Evolutionary conservation across 2,113 vertebrate species (phyloP).

Genomic region (Muntiacus muntjak): DNA sequence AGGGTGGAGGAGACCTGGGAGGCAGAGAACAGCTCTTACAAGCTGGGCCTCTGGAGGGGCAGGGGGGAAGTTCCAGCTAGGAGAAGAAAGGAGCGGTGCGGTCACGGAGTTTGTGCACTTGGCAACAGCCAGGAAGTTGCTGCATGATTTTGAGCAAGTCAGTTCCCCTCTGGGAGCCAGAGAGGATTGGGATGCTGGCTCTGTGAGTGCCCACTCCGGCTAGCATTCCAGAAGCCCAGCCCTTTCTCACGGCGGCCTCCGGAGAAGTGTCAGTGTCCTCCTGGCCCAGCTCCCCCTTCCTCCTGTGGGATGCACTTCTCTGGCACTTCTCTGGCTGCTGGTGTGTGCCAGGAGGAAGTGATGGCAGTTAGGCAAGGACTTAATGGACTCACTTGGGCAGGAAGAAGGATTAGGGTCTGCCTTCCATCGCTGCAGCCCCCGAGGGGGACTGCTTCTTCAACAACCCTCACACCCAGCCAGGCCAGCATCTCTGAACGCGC

Average conservation of each 20-base stretch:
- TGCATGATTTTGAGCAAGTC: rapidly evolving
- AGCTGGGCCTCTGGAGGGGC: not conserved
- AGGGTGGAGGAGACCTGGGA: not conserved
- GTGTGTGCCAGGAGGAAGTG: not conserved
- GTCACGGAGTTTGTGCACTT: rapidly evolving
- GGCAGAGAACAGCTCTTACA: not conserved
- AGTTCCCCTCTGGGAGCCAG: rapidly evolving
- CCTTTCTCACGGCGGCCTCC: not conserved
- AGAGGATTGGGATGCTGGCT: rapidly evolving
- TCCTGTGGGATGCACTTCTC: not conserved
- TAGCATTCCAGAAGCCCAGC: not conserved
- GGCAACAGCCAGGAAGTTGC: not conserved
- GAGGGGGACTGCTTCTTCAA: not conserved
- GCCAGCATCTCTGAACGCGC: not conserved
- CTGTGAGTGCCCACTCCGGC: rapidly evolving
- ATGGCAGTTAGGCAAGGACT: not conserved
- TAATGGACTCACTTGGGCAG: not conserved
- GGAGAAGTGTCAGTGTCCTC: not conserved
- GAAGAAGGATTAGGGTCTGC: not conserved
- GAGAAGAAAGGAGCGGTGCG: not conserved
- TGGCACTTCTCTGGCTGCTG: not conserved
- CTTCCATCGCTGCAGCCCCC: not conserved
- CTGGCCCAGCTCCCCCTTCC: not conserved
- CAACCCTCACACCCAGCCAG: not conserved
- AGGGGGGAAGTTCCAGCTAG: rapidly evolving